Percentiles rank a stretch among this genome's conserved stretches.
phyloP scores from a whole-genome alignment of 2,888 invertebrate species.

The Thecocarcelia acutangulata region DNA sequence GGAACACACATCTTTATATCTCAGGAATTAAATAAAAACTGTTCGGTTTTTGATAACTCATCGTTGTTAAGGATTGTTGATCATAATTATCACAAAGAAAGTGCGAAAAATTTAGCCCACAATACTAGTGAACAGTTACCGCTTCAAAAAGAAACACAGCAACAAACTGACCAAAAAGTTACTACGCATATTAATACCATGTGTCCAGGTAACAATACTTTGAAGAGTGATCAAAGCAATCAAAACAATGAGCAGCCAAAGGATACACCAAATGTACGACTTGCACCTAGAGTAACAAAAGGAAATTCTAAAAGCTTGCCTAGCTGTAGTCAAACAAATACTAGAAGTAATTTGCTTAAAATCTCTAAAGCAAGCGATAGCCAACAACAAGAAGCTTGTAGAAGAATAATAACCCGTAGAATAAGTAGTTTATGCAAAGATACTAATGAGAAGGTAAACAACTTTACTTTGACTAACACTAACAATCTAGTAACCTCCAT shows the following conservation, averaged over 20 bases:
- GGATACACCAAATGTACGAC: background rate
- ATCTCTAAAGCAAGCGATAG: background rate
- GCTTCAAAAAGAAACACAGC: background rate
- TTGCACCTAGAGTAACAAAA: background rate
- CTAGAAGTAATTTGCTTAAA: background rate
- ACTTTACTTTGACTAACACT: constrained; percentile 23
- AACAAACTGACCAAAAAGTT: background rate
- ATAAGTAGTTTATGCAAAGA: constrained; percentile 8
- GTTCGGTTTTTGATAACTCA: constrained; percentile 64
- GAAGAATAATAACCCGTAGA: constrained; percentile 3
- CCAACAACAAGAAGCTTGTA: background rate
- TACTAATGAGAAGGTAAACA: constrained; percentile 58
- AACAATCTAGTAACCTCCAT: constrained; percentile 20
- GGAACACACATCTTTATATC: constrained; percentile 50
- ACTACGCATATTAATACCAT: background rate
- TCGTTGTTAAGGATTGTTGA: constrained; percentile 50
- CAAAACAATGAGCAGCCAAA: background rate
- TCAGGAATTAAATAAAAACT: constrained; percentile 64
- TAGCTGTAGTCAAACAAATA: background rate
- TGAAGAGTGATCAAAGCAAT: background rate
- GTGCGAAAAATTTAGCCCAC: background rate
- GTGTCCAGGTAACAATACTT: background rate
- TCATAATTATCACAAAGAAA: constrained; percentile 23
- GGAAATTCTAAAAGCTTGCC: no score
- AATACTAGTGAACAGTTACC: background rate